Conservation (phyloP, 1,140 invertebrate species). For the Macrobrachium rosenbergii region DNA sequence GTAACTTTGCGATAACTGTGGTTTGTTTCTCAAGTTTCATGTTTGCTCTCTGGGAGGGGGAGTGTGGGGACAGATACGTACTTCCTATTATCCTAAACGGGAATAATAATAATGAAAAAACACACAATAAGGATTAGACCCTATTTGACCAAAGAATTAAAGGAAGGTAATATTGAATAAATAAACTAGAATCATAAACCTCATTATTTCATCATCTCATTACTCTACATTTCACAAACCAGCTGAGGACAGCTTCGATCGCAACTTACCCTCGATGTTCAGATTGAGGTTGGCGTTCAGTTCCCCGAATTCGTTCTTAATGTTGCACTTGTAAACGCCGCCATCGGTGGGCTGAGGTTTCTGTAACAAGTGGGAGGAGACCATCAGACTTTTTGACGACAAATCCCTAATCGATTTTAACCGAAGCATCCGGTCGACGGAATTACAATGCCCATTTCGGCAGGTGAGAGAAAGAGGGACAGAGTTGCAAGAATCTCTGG, state of each 20-base stretch:
- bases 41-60: too few species aligned
- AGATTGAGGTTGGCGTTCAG: constrained; percentile 95
- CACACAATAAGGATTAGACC: too few species aligned
- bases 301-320: constrained; percentile 96
- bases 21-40: too few species aligned
- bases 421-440: not conserved
- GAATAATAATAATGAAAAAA: too few species aligned
- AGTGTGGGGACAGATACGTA: too few species aligned
- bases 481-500: not conserved
- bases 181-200: not conserved
- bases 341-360: constrained; percentile 95
- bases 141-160: too few species aligned
- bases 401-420: not conserved
- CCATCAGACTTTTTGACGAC: not conserved
- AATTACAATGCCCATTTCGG: too few species aligned
- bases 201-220: not conserved
- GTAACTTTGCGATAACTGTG: too few species aligned
- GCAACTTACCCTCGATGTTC: constrained; percentile 94
- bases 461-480: not conserved
- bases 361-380: constrained; percentile 68
- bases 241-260: not conserved
- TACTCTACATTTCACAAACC: not conserved
- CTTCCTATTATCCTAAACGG: too few species aligned
- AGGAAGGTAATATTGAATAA: too few species aligned
- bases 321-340: constrained; percentile 97